Base-by-base conservation (phyloP, 1,140 invertebrate genomes). In the Drosophila neocordata region DNA sequence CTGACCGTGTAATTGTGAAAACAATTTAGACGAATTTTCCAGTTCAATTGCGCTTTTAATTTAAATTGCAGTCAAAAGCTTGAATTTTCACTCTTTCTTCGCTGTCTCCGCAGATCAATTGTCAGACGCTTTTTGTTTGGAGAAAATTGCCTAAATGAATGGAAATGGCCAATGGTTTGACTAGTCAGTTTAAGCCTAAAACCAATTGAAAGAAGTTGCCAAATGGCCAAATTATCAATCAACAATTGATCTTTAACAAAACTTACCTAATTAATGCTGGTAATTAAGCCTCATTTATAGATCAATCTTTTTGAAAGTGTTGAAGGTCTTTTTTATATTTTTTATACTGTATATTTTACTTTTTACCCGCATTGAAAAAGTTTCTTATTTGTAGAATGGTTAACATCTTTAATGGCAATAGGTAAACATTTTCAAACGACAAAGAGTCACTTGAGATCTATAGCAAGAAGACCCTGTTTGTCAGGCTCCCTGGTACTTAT, bases 21-120 rank as follows among this genome's bases (percentile, higher is more conserved):
- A 87, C 82, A 88, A 87, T 87, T 87, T 87, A 69, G 75, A 73
- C 84, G 79, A 88, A 89, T 88, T 88, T 88, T 88, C 83, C 84
- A 88, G 76, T 88, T 88, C 79, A 88, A 88, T 88, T 88, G 83
- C 83, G 84, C 79, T 89, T 88, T 88, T 88, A 88, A 88, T 88
- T 87, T 88, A 88, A 87, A 87, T 88, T 87, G 73, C 81, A 77
- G 62, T 63, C 35, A 60, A 65, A 58, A 56, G 48, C 52, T 41
- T 52, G 48, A 53, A 37, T 60, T 58, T 53, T 20, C 24, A 60
- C 48, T 58, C 63, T 41, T 61, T 56, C 55, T 58, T 60, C 15
- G 41, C 41, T 65, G 66, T 60, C 44, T 53, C 41, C 37, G 60
- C 69, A 77, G 73, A 79, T 85, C 78, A 87, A 76, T 73, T 87